Conservation (phyloP, 2,797 vertebrate genomes). For the Syncerus caffer region DNA sequence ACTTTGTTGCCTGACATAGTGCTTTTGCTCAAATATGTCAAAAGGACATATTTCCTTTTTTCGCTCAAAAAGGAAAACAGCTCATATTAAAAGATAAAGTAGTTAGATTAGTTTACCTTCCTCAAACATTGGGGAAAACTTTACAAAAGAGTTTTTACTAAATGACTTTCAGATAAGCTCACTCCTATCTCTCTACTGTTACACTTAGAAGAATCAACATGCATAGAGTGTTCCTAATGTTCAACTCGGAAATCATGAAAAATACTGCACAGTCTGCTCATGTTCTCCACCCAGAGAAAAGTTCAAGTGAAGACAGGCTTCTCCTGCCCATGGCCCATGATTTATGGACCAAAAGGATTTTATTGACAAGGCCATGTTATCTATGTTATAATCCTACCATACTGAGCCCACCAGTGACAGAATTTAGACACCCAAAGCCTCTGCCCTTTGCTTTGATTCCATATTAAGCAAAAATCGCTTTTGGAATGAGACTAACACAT, state of each 20-base stretch:
- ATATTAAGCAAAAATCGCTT: background rate
- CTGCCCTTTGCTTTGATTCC: background rate
- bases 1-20: fast-evolving
- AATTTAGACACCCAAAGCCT: background rate
- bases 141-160: background rate
- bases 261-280: background rate
- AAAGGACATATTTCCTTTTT: too few relatives aligned
- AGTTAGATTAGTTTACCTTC: background rate
- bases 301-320: background rate
- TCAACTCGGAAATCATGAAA: background rate
- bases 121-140: background rate
- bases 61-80: background rate
- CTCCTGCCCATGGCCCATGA: background rate
- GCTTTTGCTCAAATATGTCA: background rate
- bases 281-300: background rate
- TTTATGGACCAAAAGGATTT: background rate
- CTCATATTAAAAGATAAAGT: background rate
- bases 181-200: background rate
- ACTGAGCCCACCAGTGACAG: background rate
- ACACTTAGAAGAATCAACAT: background rate
- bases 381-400: background rate
- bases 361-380: background rate
- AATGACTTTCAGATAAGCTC: background rate
- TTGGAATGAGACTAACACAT: background rate
- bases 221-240: background rate